Percentiles rank a stretch among this genome's conserved stretches.
Conservation (phyloP, 1,140 invertebrate species). For the Dreissena rostriformis region DNA sequence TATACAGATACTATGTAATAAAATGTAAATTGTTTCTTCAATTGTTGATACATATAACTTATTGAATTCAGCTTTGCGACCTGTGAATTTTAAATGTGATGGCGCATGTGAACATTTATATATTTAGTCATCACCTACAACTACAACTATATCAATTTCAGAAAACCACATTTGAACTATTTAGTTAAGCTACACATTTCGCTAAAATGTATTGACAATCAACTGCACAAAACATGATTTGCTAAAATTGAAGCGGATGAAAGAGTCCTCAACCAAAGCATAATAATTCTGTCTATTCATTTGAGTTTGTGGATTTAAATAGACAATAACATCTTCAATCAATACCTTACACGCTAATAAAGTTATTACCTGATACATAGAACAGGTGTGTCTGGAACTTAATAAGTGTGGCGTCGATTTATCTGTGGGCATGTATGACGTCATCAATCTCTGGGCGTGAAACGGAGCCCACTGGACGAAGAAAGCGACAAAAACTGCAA, state of each 20-base stretch:
- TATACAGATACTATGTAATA: conserved; percentile 6
- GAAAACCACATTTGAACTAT: too few species aligned
- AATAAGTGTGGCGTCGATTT: conserved; percentile 69
- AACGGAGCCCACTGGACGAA: conserved; percentile 98
- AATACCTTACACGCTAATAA: too few species aligned
- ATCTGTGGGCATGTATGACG: conserved; percentile 85
- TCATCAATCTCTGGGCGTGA: conserved; percentile 92
- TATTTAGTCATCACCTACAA: too few species aligned
- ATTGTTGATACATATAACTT: not conserved
- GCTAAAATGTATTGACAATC: too few species aligned
- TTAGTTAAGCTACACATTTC: too few species aligned
- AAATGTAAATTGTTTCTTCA: not conserved
- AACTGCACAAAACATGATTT: too few species aligned
- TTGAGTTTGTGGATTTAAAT: not conserved
- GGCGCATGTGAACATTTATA: too few species aligned
- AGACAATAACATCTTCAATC: not conserved
- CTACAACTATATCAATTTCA: too few species aligned
- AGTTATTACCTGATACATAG: conserved; percentile 72
- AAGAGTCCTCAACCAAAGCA: too few species aligned
- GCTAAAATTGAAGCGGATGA: too few species aligned
- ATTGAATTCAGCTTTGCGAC: not conserved
- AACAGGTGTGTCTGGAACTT: conserved; percentile 72
- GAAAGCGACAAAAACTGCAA: conserved; percentile 96
- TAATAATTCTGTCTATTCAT: too few species aligned
- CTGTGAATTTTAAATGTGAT: too few species aligned